These are phyloP conservation scores for Aquatica leii DNA, from an alignment of 2,888 invertebrate genomes.

Conservation along the genomic window DNA sequence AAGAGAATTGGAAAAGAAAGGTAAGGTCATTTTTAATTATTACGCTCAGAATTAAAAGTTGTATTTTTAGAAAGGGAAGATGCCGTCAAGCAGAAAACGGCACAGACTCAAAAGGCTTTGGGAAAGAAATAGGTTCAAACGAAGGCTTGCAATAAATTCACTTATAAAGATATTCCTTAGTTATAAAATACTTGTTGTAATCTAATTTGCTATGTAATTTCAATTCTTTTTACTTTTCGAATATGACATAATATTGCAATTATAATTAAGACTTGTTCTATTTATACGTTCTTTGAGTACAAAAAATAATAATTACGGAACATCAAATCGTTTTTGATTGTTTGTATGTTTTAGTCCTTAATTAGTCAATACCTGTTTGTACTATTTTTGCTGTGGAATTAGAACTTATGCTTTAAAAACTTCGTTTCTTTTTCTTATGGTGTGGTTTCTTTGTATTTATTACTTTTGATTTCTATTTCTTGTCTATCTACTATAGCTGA, in stretches of 20 bases:
- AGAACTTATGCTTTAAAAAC: too few species aligned
- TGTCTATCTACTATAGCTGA: too few species aligned
- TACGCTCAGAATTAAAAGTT: not conserved
- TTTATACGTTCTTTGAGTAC: slow-evolving; percentile 4
- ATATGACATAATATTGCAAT: slow-evolving; percentile 2
- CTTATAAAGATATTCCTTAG: slow-evolving; percentile 15
- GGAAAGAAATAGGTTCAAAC: slow-evolving; percentile 63
- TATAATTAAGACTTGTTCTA: not conserved
- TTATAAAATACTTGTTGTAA: slow-evolving; percentile 3
- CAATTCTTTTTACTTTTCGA: not conserved
- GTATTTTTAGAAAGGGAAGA: slow-evolving; percentile 66
- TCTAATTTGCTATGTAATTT: slow-evolving; percentile 5
- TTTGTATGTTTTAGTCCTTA: too few species aligned
- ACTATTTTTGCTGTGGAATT: too few species aligned
- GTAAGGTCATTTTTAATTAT: slow-evolving; percentile 51
- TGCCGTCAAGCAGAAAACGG: slow-evolving; percentile 67
- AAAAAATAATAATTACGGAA: slow-evolving; percentile 9
- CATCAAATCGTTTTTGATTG: too few species aligned
- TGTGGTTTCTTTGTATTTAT: too few species aligned
- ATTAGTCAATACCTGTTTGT: too few species aligned
- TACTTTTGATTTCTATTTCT: too few species aligned
- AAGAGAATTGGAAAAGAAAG: slow-evolving; percentile 84
- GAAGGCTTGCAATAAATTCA: slow-evolving; percentile 19
- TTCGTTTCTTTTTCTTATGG: too few species aligned
- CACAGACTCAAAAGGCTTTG: slow-evolving; percentile 68